Base-by-base conservation (phyloP, 2,888 invertebrate species). In the Polydrusus tereticollis region DNA sequence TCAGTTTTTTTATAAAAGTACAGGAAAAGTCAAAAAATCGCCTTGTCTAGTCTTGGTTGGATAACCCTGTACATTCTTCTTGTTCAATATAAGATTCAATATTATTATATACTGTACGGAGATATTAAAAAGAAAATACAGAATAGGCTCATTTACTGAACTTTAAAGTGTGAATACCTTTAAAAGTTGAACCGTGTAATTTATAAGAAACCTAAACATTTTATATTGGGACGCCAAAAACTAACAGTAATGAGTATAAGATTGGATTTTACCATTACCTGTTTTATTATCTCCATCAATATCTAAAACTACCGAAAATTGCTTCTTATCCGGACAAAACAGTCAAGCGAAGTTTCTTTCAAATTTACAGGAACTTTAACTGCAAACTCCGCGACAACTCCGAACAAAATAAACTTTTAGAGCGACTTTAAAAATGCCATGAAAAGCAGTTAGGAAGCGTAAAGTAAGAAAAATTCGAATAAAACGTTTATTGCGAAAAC, bases 401-500 rank as follows among this genome's bases (percentile, higher is more conserved):
- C 43, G 43, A 43, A 18, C 29, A 55, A 55, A 55, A 55, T 55
- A 55, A 55, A 55, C 29, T 55, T 55, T 29, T 29, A 29, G 52
- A 55, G 52, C 52, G 52, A 55, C 50, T 50, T 50, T 50, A 50
- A 50, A 50, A 50, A 20, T 38, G 60, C 16, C 43, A 62, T 41
- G 52, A 64, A 36, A 47, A 38, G 64, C 64, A 33, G 64, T 64
- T 64, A 64, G 38, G 29, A 64, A 64, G 38, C 52, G 36, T 64
- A 52, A 64, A 64, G 38, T 50, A 50, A 52, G 52, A 64, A 50
- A 64, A 64, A 52, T 52, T 33, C 52, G 21, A 52, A 64, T 64
- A 33, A 50, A 64, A 36, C 36, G 45, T 64, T 64, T 64, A 64
- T 52, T 64, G 64, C 50, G 21, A 52, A 64, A 64, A 64, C 52